Base-by-base conservation (phyloP, 2,888 invertebrate species). In the Tholera decimalis region DNA sequence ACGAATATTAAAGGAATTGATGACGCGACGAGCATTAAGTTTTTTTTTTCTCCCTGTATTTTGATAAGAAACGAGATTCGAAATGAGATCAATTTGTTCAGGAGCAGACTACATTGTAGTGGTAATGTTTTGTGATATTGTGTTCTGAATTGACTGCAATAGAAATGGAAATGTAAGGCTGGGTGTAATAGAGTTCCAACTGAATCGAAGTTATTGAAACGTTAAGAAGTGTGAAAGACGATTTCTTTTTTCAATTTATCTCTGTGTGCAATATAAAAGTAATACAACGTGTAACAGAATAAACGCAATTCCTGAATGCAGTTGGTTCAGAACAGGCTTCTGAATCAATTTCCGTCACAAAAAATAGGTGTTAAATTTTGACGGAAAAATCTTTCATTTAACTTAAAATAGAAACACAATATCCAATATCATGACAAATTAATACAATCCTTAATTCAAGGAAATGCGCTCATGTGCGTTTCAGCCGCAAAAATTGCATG, bases 1-100 rank as follows among this genome's bases (percentile, higher is more conserved):
- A 89, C 85, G 91, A 89, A 90, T 90, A 90, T 92, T 90, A 89
- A 89, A 85, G 84, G 81, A 88, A 90, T 87, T 88, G 87, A 88
- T 85, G 81, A 77, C 77, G 72, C 65, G 64, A 55, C 75, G 73
- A 60, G 80, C 79, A 73, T 79, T 76, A n/a, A n/a, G n/a, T 68
- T 78, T 70, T 85, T 82, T 86, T 30, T 77, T 80, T 86, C 72
- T 64, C 44, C 57, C 11, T 64, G 65, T 66, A 43, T 68, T 79
- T 68, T 74, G 54, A 79, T 53, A 70, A 73, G 66, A 64, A 67
- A 54, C 49, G 54, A 50, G 73, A 51, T 56, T 44, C 43, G 15
- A 28, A 51, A 72, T 61, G 51, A 44, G 53, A 61, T 68, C 68
- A 59, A 77, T 77, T 67, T 75, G 77, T 74, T 72, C 33, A 11